These are phyloP conservation scores for Trichosurus vulpecula DNA, from an alignment of 2,797 vertebrate genomes.

Conservation along the genomic window DNA sequence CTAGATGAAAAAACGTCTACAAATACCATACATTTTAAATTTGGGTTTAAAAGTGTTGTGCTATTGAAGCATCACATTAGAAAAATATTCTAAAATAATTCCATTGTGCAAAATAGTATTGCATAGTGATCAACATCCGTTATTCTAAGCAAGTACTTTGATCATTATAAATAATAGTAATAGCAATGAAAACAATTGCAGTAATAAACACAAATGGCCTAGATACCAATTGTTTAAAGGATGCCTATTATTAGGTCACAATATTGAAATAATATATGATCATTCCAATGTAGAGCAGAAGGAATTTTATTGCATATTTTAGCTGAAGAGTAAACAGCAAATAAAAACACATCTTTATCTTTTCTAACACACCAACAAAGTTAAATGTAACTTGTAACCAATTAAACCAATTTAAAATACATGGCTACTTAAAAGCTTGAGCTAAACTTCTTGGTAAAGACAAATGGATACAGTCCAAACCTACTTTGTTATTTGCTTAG, in stretches of 20 bases:
- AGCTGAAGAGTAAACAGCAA: constrained; percentile 37
- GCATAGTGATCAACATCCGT: neutral
- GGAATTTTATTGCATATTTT: constrained; percentile 46
- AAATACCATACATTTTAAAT: neutral
- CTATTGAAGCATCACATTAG: neutral
- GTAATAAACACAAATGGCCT: neutral
- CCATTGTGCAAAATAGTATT: neutral
- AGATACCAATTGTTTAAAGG: constrained; percentile 17
- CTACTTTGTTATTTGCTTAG: constrained; percentile 79
- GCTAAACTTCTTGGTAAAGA: constrained; percentile 72
- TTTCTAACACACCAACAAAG: constrained; percentile 37
- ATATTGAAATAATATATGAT: constrained; percentile 3
- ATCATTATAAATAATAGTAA: neutral
- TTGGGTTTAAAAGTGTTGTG: neutral
- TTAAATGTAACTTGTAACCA: constrained; percentile 44
- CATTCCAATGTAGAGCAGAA: neutral
- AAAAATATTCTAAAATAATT: neutral
- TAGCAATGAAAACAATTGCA: constrained; percentile 12
- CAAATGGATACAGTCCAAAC: constrained; percentile 79
- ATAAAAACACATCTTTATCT: constrained; percentile 45
- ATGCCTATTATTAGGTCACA: constrained; percentile 1
- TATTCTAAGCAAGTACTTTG: neutral
- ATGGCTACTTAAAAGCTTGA: constrained; percentile 59
- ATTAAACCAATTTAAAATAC: constrained; percentile 54
- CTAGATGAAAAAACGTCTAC: neutral